Evolutionary conservation across 2,888 invertebrate species (phyloP).

Genomic region (Protonemura montana): DNA sequence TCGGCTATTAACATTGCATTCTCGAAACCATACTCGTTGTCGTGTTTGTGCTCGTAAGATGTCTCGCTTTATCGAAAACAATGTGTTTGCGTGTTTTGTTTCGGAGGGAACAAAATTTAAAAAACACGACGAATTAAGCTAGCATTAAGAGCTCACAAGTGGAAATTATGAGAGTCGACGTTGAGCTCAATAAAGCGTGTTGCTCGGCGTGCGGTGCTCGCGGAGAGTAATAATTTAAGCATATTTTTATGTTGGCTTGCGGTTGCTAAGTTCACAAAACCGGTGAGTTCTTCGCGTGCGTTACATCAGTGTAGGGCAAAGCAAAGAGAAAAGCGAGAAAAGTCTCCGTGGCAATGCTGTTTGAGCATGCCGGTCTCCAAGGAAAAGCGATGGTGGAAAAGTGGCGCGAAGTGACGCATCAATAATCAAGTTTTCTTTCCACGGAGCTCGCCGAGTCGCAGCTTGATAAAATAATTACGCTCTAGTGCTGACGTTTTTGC

Average conservation of each 20-base stretch:
- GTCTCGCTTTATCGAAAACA: neutral
- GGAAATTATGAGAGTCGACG: neutral
- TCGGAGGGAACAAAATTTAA: neutral
- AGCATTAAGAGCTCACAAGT: neutral
- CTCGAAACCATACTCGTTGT: neutral
- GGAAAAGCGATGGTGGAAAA: neutral
- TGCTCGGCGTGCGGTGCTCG: neutral
- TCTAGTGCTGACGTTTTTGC: neutral
- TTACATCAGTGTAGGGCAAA: neutral
- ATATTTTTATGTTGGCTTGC: neutral
- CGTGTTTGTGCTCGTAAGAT: neutral
- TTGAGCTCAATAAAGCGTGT: neutral
- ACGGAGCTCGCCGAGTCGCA: neutral
- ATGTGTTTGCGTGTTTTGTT: neutral
- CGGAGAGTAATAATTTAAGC: neutral
- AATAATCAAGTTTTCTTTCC: conserved; percentile 3
- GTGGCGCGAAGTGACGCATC: conserved; percentile 7
- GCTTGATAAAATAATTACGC: conserved; percentile 7
- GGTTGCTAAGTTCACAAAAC: neutral
- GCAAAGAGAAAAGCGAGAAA: neutral
- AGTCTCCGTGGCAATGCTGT: neutral
- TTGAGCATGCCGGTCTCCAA: neutral
- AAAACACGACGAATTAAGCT: conserved; percentile 5
- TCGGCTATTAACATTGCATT: neutral
- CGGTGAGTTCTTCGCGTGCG: neutral